Evolutionary conservation across 2,797 vertebrate species (phyloP).

Genomic region (Tenualosa thibaudeaui): DNA sequence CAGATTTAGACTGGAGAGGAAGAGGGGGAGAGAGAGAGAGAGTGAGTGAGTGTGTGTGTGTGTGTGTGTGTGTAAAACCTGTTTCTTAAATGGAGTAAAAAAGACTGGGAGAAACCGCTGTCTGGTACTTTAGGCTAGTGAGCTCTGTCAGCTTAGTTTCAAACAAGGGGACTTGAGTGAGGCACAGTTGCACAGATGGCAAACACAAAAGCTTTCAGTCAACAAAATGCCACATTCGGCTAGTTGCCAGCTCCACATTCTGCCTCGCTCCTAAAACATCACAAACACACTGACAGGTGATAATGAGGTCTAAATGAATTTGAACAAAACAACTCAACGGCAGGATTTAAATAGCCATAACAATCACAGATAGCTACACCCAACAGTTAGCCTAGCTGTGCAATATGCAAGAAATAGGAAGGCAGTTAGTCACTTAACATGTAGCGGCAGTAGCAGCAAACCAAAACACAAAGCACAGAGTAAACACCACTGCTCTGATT

Average conservation of each 20-base stretch:
- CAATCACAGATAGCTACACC: not conserved
- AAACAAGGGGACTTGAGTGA: not conserved
- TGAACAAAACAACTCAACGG: not conserved
- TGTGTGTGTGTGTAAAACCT: no score
- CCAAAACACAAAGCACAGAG: not conserved
- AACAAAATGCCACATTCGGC: constrained; percentile 3
- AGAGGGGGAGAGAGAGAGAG: no score
- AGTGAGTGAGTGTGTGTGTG: no score
- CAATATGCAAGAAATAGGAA: not conserved
- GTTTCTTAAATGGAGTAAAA: not conserved
- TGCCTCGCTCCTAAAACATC: not conserved
- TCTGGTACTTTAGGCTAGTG: not conserved
- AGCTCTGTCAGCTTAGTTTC: not conserved
- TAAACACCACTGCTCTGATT: not conserved
- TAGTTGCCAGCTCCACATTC: not conserved
- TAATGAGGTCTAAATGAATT: constrained; percentile 17
- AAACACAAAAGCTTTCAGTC: constrained; percentile 9
- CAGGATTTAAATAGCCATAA: constrained; percentile 7
- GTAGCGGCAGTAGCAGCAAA: not conserved
- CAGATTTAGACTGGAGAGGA: no score
- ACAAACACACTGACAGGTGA: not conserved
- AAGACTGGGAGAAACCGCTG: not conserved
- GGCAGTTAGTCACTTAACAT: not conserved
- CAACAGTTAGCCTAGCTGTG: not conserved
- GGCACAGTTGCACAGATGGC: not conserved